Base-by-base conservation (phyloP, 2,113 vertebrate genomes). In the Phoxinus phoxinus region DNA sequence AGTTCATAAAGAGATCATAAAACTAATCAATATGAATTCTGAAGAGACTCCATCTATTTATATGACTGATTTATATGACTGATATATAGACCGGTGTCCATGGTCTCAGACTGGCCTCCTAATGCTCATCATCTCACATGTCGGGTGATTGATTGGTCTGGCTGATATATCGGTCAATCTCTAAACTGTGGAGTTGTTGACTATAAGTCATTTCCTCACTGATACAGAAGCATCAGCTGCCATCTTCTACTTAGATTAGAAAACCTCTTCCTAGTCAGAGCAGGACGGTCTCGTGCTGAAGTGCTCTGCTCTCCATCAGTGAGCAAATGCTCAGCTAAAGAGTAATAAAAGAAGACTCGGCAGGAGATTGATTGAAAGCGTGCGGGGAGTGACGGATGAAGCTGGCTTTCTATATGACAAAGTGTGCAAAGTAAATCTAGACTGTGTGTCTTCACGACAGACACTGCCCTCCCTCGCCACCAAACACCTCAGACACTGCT, bases 391-490 rank as follows among this genome's bases (percentile, higher is more conserved):
- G 75, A 65, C 4, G 13, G 83, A 78, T 67, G 59, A 74, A 17
- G 48, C 71, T 78, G 48, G 21, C 37, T 37, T 46, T n/a, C 72
- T 37, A 44, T 37, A 53, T 81, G 69, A 75, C 69, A 76, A 56
- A 86, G 77, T 74, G 61, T 25, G 51, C 35, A 25, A 27, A 67
- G 48, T 65, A 44, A 83, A 58, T 82, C 72, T 58, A 30, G 4
- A n/a, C 81, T 9, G n/a, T 44, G 85, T 41, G 81, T 83, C 73
- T 83, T 46, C 44, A 83, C 73, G 85, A 89, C 79, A 71, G 72
- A 44, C 61, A 56, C 3, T 3, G 19, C 51, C 51, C 51, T 56
- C 51, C 6, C 51, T 74, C 46, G 1, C 51, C 75, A 37, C 11
- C 9, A 25, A 56, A 79, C 76, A 12, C 30, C 27, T 77, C 10